Evolutionary conservation across 2,888 invertebrate species (phyloP).

Genomic region (Cephus rjabovi): DNA sequence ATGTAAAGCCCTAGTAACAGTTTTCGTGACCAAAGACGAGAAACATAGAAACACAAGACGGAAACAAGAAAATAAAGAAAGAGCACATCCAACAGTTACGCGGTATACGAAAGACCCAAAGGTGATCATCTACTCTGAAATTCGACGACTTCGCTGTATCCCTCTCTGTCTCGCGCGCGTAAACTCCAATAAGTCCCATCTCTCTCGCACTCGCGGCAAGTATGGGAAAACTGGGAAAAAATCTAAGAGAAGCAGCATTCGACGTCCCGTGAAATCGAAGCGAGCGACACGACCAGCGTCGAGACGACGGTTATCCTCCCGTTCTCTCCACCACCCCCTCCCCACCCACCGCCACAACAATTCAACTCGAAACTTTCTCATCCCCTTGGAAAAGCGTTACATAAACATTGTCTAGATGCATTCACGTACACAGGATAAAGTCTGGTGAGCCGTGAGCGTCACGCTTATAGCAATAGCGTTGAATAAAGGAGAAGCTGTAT

Average conservation of each 20-base stretch:
- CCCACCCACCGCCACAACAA: not conserved
- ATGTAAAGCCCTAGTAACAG: not conserved
- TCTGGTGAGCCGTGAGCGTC: not conserved
- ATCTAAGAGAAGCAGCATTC: not conserved
- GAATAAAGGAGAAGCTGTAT: conserved; percentile 24
- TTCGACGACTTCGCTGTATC: not conserved
- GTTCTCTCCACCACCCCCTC: no score
- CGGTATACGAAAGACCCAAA: not conserved
- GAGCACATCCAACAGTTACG: not conserved
- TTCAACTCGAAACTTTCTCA: not conserved
- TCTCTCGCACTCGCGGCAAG: not conserved
- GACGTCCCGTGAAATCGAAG: not conserved
- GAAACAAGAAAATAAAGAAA: not conserved
- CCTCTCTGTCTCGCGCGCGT: not conserved
- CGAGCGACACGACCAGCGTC: not conserved
- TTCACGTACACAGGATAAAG: conserved; percentile 3
- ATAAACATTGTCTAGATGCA: conserved; percentile 4
- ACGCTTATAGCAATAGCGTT: not conserved
- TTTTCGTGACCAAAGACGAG: not conserved
- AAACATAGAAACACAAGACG: not conserved
- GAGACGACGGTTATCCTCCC: not conserved
- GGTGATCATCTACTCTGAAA: not conserved
- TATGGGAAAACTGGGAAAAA: not conserved
- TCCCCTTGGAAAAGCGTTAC: conserved; percentile 6
- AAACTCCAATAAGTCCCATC: not conserved